These are phyloP conservation scores for Trissolcus brochymenae DNA, from an alignment of 2,888 invertebrate genomes.

Conservation along the genomic window DNA sequence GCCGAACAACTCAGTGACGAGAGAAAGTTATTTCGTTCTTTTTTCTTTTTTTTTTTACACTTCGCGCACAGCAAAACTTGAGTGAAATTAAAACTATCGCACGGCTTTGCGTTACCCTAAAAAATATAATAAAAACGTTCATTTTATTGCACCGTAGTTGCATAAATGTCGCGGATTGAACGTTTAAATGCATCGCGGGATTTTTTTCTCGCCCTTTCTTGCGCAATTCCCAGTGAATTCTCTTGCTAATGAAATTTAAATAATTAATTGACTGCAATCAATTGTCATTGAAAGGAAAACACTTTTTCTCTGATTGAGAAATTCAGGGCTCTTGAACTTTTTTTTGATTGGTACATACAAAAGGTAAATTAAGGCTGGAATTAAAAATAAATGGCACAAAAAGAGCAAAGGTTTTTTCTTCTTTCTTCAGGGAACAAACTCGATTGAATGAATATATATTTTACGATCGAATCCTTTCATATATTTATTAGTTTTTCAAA, in stretches of 20 bases:
- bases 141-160: conserved; percentile 27
- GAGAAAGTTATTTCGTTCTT: conserved; percentile 44
- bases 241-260: conserved; percentile 32
- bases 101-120: conserved; percentile 23
- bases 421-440: too few species aligned
- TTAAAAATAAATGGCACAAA: too few species aligned
- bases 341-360: too few species aligned
- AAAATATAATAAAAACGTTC: conserved; percentile 35
- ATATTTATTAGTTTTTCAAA: too few species aligned
- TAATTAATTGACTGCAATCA: conserved; percentile 23
- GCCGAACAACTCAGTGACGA: conserved; percentile 33
- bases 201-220: conserved; percentile 1
- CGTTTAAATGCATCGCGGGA: conserved; percentile 20
- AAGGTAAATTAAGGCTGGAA: too few species aligned
- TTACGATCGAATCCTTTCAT: too few species aligned
- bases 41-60: conserved; percentile 25
- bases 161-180: conserved; percentile 36
- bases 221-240: background rate
- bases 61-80: conserved; percentile 27
- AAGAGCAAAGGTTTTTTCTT: too few species aligned
- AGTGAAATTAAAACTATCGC: conserved; percentile 43
- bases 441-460: too few species aligned
- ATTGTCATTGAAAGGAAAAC: conserved; percentile 13
- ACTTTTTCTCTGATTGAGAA: conserved; percentile 1
- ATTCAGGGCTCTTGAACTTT: too few species aligned